Evolutionary conservation across 2,888 invertebrate genomes (phyloP).

Genomic region (Acronicta psi): DNA sequence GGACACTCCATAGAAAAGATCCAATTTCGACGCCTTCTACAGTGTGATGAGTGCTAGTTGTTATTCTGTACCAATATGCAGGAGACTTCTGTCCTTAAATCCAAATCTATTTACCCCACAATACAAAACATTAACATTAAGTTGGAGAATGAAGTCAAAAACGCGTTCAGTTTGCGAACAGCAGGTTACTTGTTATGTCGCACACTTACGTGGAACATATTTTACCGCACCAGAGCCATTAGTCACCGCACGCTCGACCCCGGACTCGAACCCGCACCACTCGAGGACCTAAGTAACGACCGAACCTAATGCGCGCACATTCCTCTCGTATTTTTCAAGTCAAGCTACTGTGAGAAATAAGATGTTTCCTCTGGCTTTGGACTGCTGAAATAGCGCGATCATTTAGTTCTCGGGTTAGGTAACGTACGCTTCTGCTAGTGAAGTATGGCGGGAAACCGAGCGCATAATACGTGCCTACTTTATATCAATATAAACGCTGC

Average conservation of each 20-base stretch:
- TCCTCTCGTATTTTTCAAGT: slow-evolving; percentile 77
- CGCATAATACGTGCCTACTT: slow-evolving; percentile 53
- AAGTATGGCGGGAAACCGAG: slow-evolving; percentile 48
- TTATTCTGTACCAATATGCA: background rate
- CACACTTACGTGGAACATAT: slow-evolving; percentile 70
- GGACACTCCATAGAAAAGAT: too few species aligned
- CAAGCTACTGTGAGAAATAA: slow-evolving; percentile 70
- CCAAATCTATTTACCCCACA: background rate
- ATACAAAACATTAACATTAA: slow-evolving; percentile 35
- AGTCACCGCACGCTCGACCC: slow-evolving; percentile 67
- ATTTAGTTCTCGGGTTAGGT: slow-evolving; percentile 58
- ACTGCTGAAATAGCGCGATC: slow-evolving; percentile 61
- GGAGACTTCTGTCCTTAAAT: background rate
- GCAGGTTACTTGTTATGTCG: slow-evolving; percentile 66
- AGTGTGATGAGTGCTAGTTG: too few species aligned
- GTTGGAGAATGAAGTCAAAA: slow-evolving; percentile 40
- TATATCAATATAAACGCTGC: slow-evolving; percentile 48
- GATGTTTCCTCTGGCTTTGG: slow-evolving; percentile 60
- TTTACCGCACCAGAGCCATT: slow-evolving; percentile 72
- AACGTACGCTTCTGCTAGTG: slow-evolving; percentile 48
- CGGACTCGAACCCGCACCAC: slow-evolving; percentile 68
- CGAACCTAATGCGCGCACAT: slow-evolving; percentile 75
- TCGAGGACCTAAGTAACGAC: slow-evolving; percentile 75
- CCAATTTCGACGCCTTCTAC: too few species aligned
- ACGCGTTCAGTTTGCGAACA: slow-evolving; percentile 61